Evolutionary conservation across 2,888 invertebrate genomes (phyloP).

Genomic region (Euphydryas editha): DNA sequence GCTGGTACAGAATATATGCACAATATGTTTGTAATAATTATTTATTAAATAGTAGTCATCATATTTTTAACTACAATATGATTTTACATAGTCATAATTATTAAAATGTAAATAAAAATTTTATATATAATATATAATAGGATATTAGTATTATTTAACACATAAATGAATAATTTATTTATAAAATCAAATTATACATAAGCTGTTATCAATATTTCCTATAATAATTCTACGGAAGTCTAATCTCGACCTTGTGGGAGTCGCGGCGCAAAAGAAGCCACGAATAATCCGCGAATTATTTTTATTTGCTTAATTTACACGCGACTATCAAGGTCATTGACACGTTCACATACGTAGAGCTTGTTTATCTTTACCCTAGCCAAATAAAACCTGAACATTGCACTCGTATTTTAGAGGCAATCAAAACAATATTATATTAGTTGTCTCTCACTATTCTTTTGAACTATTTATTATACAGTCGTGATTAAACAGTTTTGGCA

Average conservation of each 20-base stretch:
- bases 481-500: no score
- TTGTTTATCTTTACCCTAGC: constrained; percentile 61
- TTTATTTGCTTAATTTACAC: constrained; percentile 63
- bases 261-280: constrained; percentile 46
- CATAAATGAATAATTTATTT: background rate
- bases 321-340: constrained; percentile 78
- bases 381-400: constrained; percentile 43
- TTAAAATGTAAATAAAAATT: no score
- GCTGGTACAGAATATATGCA: no score
- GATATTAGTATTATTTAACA: background rate
- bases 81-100: no score
- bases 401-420: constrained; percentile 33
- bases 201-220: constrained; percentile 19
- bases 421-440: constrained; percentile 12
- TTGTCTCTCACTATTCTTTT: background rate
- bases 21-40: no score
- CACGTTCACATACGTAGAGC: constrained; percentile 58
- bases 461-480: background rate
- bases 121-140: no score
- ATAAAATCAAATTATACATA: background rate
- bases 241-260: constrained; percentile 45
- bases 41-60: no score
- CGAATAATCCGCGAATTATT: constrained; percentile 59
- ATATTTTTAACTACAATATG: no score
- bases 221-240: constrained; percentile 45